Evolutionary conservation across 92 coral and sea anemone genomes (phyloP), one percentile per base, ranked within the genome.

Genomic region (Phenganax marumi): DNA sequence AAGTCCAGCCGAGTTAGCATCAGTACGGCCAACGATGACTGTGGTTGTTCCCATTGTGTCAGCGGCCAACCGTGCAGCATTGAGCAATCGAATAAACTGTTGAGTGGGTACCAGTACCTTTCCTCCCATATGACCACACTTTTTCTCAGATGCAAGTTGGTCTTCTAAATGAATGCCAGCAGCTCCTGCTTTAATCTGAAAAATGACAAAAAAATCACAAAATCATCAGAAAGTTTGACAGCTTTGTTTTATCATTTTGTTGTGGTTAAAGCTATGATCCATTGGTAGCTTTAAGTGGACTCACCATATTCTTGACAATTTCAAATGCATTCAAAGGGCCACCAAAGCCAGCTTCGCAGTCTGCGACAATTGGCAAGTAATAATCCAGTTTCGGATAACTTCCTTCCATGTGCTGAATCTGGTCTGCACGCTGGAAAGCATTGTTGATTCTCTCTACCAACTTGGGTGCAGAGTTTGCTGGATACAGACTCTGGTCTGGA

Each of bases 51-150:
- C 94, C 93, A 90, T 83, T 79, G 79, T 81, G 82, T 94, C 98
- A 51, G 98, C 74, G 47, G 98, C 98, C 47, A 94, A 88, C 17
- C 98, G 92, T 49, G 93, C 98, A n/a, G 98, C 98, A 82, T 94
- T 94, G 7, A 94, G 91, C 51, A 87, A 89, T 50, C 93, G 90
- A 71, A 94, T 90, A 77, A 94, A 94, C 89, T 94, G 98, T 81
- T 87, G 92, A 52, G 98, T 94, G 43, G 98, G 97, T 2, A 94
- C 94, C 65, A 94, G 91, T 23, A 94, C 98, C 48, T 94, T 94
- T 64, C 98, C 98, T 19, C 98, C 98, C 97, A 94, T 90, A 89
- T 94, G 98, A 47, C 98, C 98, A 82, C 98, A 94, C 76, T 94
- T 94, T 91, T 94, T 94, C 86, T 94, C 98, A 76, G 98, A 94